Conservation (phyloP, 2,888 invertebrate species). For the Opisthograptis luteolata region DNA sequence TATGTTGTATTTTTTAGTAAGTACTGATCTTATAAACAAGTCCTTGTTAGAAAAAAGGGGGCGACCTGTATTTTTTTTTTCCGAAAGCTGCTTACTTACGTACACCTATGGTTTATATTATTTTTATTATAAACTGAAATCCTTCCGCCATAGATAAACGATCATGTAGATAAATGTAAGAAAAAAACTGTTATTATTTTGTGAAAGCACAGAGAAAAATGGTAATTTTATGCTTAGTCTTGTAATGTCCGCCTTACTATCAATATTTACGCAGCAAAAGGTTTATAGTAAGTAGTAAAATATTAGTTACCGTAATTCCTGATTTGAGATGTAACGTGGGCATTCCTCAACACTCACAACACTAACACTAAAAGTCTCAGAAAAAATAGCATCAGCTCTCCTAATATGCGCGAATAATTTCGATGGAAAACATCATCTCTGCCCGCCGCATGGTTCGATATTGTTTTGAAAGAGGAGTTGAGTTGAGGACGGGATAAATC, state of each 20-base stretch:
- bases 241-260: background rate
- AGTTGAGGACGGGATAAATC: conserved; percentile 24
- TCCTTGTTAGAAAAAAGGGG: no score
- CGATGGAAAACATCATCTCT: conserved; percentile 68
- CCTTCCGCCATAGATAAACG: no score
- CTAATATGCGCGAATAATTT: conserved; percentile 53
- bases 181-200: no score
- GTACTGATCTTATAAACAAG: no score
- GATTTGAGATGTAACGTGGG: conserved; percentile 80
- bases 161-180: no score
- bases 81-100: no score
- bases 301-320: conserved; percentile 74
- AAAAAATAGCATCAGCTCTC: conserved; percentile 26
- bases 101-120: no score
- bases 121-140: no score
- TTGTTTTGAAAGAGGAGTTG: conserved; percentile 75
- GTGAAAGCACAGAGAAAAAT: no score
- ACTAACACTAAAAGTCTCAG: conserved; percentile 58
- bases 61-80: no score
- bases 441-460: conserved; percentile 67
- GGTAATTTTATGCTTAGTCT: no score
- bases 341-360: conserved; percentile 64
- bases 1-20: no score
- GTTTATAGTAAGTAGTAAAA: conserved; percentile 35
- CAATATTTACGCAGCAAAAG: conserved; percentile 21